Base-by-base conservation (phyloP, 2,797 vertebrate species). In the Phataginus tetradactyla region DNA sequence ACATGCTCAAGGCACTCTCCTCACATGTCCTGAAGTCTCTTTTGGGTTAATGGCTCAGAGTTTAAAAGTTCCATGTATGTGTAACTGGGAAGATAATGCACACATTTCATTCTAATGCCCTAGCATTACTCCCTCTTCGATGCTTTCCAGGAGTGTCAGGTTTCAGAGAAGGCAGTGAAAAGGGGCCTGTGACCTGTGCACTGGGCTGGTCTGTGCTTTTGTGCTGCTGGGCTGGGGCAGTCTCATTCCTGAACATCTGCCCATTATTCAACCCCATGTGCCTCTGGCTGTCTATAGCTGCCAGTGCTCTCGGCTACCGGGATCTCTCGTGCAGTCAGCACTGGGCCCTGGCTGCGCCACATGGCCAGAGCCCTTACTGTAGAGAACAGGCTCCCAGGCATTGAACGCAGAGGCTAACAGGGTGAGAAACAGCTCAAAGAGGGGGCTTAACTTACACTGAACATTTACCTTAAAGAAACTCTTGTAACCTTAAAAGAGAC, bases 401-500 rank as follows among this genome's bases (percentile, higher is more conserved):
- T 13, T 20, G 71, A 7, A 84, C 89, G 14, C 71, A 80, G 34
- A 59, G 14, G 3, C 45, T 45, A 45, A 25, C 7, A 12, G 71
- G 17, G 25, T 45, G 18, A 93, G 29, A 51, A 75, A 87, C 0
- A 57, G 29, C 32, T 63, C 37, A 69, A n/a, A 63, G 21, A 87
- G 2, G 75, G 15, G 61, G 17, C 45, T 85, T 49, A 80, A 27
- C 39, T 61, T 18, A 78, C 20, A n/a, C 25, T 69, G 15, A 75
- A 39, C 59, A 18, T 57, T 84, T 25, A 91, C 27, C 17, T 34
- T 72, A 42, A 57, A 88, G 37, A 88, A 80, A 77, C 4, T 7
- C 25, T 72, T 91, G 77, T 15, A 85, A 71, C 90, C 10, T 42
- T 45, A 85, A 69, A 32, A 69, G 74, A 63, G 23, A 53, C 59